Evolutionary conservation across 2,888 invertebrate species (phyloP).

Genomic region (Aelia acuminata): DNA sequence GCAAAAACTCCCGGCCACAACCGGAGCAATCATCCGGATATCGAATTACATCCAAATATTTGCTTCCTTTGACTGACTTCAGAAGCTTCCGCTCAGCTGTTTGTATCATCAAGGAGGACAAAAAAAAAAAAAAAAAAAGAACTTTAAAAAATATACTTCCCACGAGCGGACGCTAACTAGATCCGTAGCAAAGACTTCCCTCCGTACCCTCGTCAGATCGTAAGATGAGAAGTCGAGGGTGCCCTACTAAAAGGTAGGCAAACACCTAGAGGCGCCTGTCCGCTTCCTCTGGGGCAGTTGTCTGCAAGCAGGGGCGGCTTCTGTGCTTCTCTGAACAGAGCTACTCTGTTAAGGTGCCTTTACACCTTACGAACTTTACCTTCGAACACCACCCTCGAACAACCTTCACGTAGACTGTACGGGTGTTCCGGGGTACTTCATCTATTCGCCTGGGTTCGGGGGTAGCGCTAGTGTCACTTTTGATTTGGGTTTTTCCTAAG

Average conservation of each 20-base stretch:
- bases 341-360: too few species aligned
- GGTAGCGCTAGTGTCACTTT: too few species aligned
- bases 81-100: constrained; percentile 25
- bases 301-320: background rate
- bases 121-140: too few species aligned
- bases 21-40: background rate
- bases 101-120: background rate
- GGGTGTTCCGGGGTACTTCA: too few species aligned
- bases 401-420: too few species aligned
- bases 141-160: constrained; percentile 38
- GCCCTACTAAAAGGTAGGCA: constrained; percentile 42
- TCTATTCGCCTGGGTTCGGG: too few species aligned
- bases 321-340: too few species aligned
- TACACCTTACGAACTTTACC: too few species aligned
- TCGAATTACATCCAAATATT: constrained; percentile 41
- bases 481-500: too few species aligned
- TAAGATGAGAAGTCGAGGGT: constrained; percentile 31
- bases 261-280: constrained; percentile 29
- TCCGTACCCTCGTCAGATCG: constrained; percentile 15
- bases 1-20: background rate
- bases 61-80: background rate
- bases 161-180: background rate
- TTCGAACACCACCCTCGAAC: too few species aligned
- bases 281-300: constrained; percentile 25
- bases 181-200: background rate